Base-by-base conservation (phyloP, 2,888 invertebrate species). In the Eristalis pertinax region DNA sequence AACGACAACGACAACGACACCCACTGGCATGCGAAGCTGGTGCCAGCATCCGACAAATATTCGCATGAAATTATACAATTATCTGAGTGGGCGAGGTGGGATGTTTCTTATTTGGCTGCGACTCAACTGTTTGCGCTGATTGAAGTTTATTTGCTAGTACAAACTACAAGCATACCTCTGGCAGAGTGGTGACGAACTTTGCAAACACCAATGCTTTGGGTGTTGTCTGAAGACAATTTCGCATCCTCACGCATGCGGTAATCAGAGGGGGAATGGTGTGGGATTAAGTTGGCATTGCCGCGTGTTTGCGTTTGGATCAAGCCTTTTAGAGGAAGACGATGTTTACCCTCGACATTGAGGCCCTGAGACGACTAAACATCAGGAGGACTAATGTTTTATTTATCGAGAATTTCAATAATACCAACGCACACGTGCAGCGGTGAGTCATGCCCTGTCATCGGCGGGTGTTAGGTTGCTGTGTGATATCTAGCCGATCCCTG, bases 291-390 rank as follows among this genome's bases (percentile, higher is more conserved):
- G 41, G 70, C 64, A 56, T 15, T 65, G 64, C 19, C 29, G 43
- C 41, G n/a, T 79, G 67, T 79, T 79, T 79, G 65, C 60, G 43
- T 72, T 79, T 64, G 29, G 56, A 41, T 79, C 64, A 65, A 64
- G 56, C 50, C 78, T 64, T 64, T 64, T 29, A 56, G 72, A 64
- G 41, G 69, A 32, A 22, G 58, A 64, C 38, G 58, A 29, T 79
- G 29, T 79, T 79, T 79, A 43, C 79, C 72, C 11, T 1, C 79
- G 67, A 67, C 65, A 72, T 60, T 72, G 72, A 60, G 24, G 64
- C 32, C 64, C 43, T 58, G 19, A 68, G 1, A 24, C n/a, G 4
- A 11, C 58, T 38, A 62, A 79, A 60, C 32, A 67, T 11, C 60
- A 32, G 26, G 24, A n/a, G 50, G 8, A 35, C 38, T 22, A 63